Base-by-base conservation (phyloP, 2,888 invertebrate genomes). In the Amphipyra berbera region DNA sequence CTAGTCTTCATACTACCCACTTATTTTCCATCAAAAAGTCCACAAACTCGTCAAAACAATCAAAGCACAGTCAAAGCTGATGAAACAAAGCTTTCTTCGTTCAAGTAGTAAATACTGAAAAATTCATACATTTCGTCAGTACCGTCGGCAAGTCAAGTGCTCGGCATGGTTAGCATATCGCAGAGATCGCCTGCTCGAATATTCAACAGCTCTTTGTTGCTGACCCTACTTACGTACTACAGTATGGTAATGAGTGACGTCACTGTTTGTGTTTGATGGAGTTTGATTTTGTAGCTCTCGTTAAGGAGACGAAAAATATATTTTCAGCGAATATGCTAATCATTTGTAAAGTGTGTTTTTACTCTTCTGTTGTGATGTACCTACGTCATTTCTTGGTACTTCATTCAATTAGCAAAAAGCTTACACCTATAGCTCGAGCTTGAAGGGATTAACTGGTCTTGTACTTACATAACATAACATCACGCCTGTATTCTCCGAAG, bases 151-250 rank as follows among this genome's bases (percentile, higher is more conserved):
- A 83, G 74, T 81, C 77, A 78, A 81, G 82, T 79, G 75, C 78
- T 75, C 60, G 64, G 78, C 84, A 53, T 88, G 87, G 90, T 92
- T 91, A 90, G 91, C 91, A 92, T 92, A 91, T 86, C 88, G 89
- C 84, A 78, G 89, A 90, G 90, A 88, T 88, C 82, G 89, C 84
- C 88, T 88, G 88, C 82, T 91, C 86, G 93, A 91, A 93, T 93
- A 93, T 92, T 93, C 93, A 93, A 84, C 88, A 90, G 91, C 85
- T 87, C 92, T 91, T 92, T 93, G 92, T 92, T 89, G 82, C 89
- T 92, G 92, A 88, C 92, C 92, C 91, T 91, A 91, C 91, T 90
- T 89, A 83, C 59, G 68, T 87, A 86, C 88, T 87, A 83, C 88
- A 84, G 79, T 91, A 93, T 93, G 93, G 85, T 88, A 93, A 92